A percentile compares a stretch with the other conserved stretches of the same genome.
phyloP scores from a whole-genome alignment of 2,888 invertebrate species.

The Drosophila mimica region DNA sequence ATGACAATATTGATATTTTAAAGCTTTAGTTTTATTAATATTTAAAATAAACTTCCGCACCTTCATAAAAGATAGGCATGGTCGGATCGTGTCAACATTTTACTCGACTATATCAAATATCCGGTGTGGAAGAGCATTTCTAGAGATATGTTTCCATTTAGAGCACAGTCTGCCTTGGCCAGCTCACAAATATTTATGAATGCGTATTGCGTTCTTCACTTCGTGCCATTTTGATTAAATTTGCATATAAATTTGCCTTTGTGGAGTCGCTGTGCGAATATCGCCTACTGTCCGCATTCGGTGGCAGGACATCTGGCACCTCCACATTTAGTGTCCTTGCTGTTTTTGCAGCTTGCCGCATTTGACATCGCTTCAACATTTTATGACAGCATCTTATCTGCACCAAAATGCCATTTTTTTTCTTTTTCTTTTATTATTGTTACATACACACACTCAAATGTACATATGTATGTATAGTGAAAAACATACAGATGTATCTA shows the following conservation, averaged over 20 bases:
- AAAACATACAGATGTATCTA: background rate
- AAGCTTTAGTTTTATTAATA: too few relatives aligned
- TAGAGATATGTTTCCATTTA: background rate
- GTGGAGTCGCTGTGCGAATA: slow-evolving; percentile 11
- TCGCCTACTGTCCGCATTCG: slow-evolving; percentile 17
- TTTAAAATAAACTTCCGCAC: too few relatives aligned
- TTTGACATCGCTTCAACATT: slow-evolving; percentile 16
- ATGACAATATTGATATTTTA: too few relatives aligned
- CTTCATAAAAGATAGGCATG: background rate
- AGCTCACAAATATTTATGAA: slow-evolving; percentile 4
- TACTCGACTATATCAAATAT: background rate
- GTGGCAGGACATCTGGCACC: slow-evolving; percentile 8
- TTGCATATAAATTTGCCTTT: slow-evolving; percentile 24
- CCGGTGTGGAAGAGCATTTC: background rate
- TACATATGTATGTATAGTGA: background rate
- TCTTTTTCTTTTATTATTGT: background rate
- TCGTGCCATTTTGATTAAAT: slow-evolving; percentile 30
- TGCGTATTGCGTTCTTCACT: slow-evolving; percentile 6
- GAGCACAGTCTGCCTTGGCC: background rate
- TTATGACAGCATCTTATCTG: slow-evolving; percentile 19
- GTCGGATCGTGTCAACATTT: background rate
- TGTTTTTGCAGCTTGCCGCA: slow-evolving; percentile 11
- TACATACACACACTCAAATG: too few relatives aligned
- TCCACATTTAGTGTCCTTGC: background rate
- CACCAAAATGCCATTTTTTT: background rate